Evolutionary conservation across 2,113 vertebrate genomes (phyloP).

Genomic region (Heterotilapia buettikoferi): DNA sequence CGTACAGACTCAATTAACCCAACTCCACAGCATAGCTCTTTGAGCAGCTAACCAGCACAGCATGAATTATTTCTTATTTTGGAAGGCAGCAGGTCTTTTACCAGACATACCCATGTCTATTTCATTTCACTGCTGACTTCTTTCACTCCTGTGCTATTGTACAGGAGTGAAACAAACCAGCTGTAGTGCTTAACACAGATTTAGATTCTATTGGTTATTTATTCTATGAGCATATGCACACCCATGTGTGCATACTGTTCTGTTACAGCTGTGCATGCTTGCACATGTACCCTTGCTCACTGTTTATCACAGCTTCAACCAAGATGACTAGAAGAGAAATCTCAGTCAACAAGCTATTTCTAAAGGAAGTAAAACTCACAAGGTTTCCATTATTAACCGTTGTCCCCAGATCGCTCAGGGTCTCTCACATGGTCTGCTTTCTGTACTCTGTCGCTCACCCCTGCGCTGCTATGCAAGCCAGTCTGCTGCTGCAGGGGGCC

Average conservation of each 20-base stretch:
- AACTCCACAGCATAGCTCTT: not conserved
- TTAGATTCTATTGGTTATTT: not conserved
- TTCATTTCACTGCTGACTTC: not conserved
- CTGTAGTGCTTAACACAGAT: not conserved
- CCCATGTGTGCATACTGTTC: not conserved
- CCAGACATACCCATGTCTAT: not conserved
- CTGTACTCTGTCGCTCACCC: not conserved
- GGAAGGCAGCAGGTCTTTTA: not conserved
- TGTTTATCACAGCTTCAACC: not conserved
- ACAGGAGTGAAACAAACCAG: not conserved
- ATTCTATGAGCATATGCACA: not conserved
- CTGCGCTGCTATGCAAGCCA: not conserved
- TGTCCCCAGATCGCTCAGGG: not conserved
- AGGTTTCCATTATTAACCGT: not conserved
- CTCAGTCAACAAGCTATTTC: not conserved
- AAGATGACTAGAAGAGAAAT: not conserved
- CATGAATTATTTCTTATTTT: not conserved
- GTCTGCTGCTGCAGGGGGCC: not conserved
- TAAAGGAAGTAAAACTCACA: not conserved
- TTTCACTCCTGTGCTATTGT: not conserved
- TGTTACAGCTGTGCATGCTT: not conserved
- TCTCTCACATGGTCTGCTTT: not conserved
- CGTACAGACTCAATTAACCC: not conserved
- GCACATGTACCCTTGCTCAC: not conserved
- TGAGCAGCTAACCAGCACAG: not conserved